Conservation (phyloP, 2,113 vertebrate genomes). For the Campylomormyrus numenius region DNA sequence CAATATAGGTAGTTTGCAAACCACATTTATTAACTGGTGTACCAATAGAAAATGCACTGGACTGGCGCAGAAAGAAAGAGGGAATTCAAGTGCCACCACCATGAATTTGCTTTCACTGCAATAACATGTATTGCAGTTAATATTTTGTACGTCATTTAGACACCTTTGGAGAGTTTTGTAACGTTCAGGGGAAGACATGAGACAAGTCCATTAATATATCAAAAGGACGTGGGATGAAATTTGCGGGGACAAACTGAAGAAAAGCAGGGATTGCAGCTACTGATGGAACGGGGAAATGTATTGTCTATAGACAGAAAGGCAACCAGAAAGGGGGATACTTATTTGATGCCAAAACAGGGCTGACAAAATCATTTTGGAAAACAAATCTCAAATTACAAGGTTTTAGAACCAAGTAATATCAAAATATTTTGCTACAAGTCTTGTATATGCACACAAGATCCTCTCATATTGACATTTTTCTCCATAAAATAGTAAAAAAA, state of each 20-base stretch:
- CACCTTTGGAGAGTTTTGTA: neutral
- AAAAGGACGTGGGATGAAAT: neutral
- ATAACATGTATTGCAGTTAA: neutral
- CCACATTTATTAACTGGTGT: neutral
- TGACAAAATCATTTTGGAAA: neutral
- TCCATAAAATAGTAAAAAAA: slow-evolving; percentile 50
- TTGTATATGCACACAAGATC: slow-evolving; percentile 31
- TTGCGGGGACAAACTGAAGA: neutral
- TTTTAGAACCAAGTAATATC: neutral
- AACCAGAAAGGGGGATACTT: neutral
- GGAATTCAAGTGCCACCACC: neutral
- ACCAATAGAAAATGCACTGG: neutral
- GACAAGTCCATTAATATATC: neutral
- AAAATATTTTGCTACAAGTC: slow-evolving; percentile 41
- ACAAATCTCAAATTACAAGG: slow-evolving; percentile 16
- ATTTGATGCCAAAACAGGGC: neutral
- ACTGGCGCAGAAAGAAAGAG: neutral
- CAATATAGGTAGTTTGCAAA: neutral
- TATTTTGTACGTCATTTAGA: neutral
- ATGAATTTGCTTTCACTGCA: neutral
- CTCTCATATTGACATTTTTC: neutral
- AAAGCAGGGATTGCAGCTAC: neutral
- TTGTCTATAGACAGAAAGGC: neutral
- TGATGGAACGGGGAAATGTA: neutral
- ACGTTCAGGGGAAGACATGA: neutral